These are phyloP conservation scores for Grammomys dolichurus DNA, from an alignment of 2,113 vertebrate species.

Conservation along the genomic window DNA sequence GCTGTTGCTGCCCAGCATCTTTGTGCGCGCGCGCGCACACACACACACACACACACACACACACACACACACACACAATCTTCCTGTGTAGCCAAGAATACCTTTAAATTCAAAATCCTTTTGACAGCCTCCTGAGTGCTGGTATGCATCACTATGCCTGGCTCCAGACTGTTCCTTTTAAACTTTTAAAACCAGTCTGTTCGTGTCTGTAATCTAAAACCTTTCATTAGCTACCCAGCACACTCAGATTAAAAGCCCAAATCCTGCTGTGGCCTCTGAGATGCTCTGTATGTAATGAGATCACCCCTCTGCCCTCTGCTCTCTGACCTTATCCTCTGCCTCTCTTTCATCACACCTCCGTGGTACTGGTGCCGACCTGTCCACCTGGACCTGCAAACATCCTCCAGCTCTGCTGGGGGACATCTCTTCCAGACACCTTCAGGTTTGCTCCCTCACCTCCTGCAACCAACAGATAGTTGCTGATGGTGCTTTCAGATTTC, in stretches of 20 bases:
- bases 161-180: background rate
- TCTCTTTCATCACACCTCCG: background rate
- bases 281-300: background rate
- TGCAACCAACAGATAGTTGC: too few relatives aligned
- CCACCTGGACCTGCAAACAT: background rate
- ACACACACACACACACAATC: background rate
- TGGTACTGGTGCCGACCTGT: background rate
- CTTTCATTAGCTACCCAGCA: background rate
- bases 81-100: background rate
- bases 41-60: too few relatives aligned
- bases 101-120: background rate
- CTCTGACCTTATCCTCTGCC: background rate
- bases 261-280: background rate
- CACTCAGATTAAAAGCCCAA: background rate
- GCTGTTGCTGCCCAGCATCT: background rate
- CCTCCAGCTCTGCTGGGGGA: background rate
- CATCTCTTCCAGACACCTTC: background rate
- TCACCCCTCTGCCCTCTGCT: background rate
- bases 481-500: background rate
- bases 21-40: background rate
- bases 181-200: conserved; percentile 6
- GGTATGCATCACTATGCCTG: background rate
- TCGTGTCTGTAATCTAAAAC: background rate
- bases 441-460: background rate
- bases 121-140: background rate